Evolutionary conservation across 2,113 vertebrate species (phyloP).

Genomic region (Zapornia atra): DNA sequence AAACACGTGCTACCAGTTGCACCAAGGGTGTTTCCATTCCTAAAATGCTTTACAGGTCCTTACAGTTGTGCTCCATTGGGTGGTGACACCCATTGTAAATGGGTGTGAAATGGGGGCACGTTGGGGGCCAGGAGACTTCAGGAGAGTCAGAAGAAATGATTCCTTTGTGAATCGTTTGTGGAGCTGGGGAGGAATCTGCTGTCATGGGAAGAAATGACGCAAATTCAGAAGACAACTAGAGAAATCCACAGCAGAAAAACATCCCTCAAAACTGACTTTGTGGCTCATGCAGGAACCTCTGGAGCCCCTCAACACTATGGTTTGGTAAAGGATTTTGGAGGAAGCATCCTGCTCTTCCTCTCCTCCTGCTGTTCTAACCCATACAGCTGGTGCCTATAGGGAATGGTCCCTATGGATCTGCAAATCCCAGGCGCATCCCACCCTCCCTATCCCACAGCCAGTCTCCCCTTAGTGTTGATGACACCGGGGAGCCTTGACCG

Average conservation of each 20-base stretch:
- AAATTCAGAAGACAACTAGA: not conserved
- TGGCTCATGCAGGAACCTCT: not conserved
- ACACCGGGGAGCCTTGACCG: not conserved
- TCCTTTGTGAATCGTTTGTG: not conserved
- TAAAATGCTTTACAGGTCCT: not conserved
- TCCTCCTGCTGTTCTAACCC: not conserved
- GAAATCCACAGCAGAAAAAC: fast-evolving
- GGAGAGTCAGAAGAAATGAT: not conserved
- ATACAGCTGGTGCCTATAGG: fast-evolving
- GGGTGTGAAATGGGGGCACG: not conserved
- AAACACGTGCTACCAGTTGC: not conserved
- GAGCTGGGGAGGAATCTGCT: not conserved
- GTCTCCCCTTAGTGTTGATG: not conserved
- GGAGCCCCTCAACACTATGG: fast-evolving
- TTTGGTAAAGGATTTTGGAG: not conserved
- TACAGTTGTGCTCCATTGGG: not conserved
- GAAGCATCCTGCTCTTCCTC: not conserved
- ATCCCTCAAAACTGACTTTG: not conserved
- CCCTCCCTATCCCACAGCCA: fast-evolving
- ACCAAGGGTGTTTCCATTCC: not conserved
- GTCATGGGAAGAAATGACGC: fast-evolving
- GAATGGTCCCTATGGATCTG: fast-evolving
- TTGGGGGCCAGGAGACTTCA: not conserved
- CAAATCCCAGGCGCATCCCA: not conserved
- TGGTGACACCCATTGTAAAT: not conserved